A percentile compares a stretch with the other conserved stretches of the same genome.
phyloP scores from a whole-genome alignment of 2,888 invertebrate species.

The Trissolcus japonicus region DNA sequence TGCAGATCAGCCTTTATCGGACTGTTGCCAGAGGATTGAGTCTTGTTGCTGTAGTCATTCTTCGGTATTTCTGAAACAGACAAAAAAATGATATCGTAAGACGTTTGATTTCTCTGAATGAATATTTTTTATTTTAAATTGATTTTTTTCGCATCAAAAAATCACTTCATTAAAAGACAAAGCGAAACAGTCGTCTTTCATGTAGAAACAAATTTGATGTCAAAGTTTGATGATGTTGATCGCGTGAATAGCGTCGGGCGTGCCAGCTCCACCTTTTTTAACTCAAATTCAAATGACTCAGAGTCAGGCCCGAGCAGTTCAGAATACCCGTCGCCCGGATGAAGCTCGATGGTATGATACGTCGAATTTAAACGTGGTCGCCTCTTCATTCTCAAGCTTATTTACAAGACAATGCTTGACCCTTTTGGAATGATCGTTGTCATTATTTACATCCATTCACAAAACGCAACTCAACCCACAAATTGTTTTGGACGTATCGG shows the following conservation, averaged over 20 bases:
- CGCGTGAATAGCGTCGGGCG: slow-evolving; percentile 14
- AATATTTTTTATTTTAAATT: too few species aligned
- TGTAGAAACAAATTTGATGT: slow-evolving; percentile 13
- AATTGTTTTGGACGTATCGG: not conserved
- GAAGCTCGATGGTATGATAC: slow-evolving; percentile 19
- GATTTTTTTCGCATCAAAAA: too few species aligned
- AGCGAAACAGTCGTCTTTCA: slow-evolving; percentile 6
- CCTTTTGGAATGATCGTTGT: slow-evolving; percentile 27
- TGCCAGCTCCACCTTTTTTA: slow-evolving; percentile 25
- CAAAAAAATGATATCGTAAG: slow-evolving; percentile 34
- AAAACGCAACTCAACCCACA: slow-evolving; percentile 7
- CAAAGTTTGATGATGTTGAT: slow-evolving; percentile 13
- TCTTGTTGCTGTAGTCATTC: slow-evolving; percentile 87
- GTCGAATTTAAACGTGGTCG: slow-evolving; percentile 28
- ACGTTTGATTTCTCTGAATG: too few species aligned
- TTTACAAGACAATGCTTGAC: slow-evolving; percentile 46
- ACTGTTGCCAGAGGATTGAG: slow-evolving; percentile 92
- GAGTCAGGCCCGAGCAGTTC: slow-evolving; percentile 11
- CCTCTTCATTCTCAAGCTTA: slow-evolving; percentile 10
- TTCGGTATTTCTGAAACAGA: slow-evolving; percentile 87
- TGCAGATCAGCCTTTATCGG: slow-evolving; percentile 84
- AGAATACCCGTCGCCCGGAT: slow-evolving; percentile 1
- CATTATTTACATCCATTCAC: slow-evolving; percentile 41
- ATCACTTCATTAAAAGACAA: not conserved
- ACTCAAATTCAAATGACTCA: slow-evolving; percentile 29